Evolutionary conservation across 2,888 invertebrate species (phyloP), one percentile per base, ranked within the genome.

Genomic region (Dicyrtoma fusca): DNA sequence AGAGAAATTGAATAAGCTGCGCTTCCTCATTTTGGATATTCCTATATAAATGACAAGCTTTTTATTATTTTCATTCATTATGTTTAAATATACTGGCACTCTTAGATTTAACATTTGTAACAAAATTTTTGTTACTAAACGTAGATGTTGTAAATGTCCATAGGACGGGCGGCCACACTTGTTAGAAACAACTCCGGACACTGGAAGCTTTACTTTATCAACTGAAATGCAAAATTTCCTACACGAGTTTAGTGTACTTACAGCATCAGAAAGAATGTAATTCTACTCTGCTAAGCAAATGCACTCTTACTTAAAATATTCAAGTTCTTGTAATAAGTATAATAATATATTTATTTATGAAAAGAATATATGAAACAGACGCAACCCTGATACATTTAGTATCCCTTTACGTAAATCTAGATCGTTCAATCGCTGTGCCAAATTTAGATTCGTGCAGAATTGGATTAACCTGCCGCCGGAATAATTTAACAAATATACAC

Each of bases 181-280:
- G n/a, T 34, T 5, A 3, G 34, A 34, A 5, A 5, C 8, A 34
- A 34, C 8, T 34, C 8, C 8, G 8, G 34, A 5, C 34, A 34
- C 34, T 5, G 34, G 8, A 5, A 21, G 21, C 3, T 19, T 55
- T 21, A 19, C 19, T 55, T 17, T 55, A 19, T 4, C 19, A 3
- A 4, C 13, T n/a, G 55, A 55, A 19, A 55, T 55, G 55, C 11
- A 55, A 19, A 55, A 55, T 19, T 55, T 55, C 21, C 55, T 55
- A 11, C 21, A 21, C 10, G 57, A 57, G 11, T 57, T 57, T 25
- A 21, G 14, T 57, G 11, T 23, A 5, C 25, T 25, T 1, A 14
- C 57, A 21, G 14, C 23, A 14, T 1, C 21, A 57, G 57, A 57
- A 57, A 1, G 57, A 1, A 57, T 57, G 1, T 5, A 25, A 23